phyloP scores from a whole-genome alignment of 1,140 invertebrate species.

The Sitobion miscanthi region DNA sequence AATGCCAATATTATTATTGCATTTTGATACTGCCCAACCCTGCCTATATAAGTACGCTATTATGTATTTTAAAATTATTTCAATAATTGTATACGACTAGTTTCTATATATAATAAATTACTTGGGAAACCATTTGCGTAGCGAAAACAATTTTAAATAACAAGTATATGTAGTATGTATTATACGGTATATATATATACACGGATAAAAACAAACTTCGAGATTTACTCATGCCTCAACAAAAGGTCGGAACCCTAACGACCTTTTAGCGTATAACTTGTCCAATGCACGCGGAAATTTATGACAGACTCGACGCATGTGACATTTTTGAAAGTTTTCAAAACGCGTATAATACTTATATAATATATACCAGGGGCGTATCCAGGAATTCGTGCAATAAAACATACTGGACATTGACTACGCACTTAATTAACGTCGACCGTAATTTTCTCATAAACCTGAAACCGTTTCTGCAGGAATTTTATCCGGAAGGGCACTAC shows the following conservation, averaged over 20 bases:
- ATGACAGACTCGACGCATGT: not conserved
- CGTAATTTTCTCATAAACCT: not conserved
- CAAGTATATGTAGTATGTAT: not conserved
- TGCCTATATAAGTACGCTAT: no score
- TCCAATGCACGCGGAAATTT: not conserved
- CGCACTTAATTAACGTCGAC: not conserved
- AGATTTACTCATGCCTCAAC: not conserved
- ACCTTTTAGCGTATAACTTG: not conserved
- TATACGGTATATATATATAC: not conserved
- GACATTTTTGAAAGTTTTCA: not conserved
- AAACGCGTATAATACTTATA: not conserved
- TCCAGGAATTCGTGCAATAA: not conserved
- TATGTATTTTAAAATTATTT: not conserved
- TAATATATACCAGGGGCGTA: not conserved
- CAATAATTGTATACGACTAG: not conserved
- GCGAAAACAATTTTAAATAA: not conserved
- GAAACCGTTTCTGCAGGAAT: slow-evolving; percentile 68
- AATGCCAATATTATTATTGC: no score
- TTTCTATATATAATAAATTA: not conserved
- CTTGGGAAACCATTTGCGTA: not conserved
- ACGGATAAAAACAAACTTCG: not conserved
- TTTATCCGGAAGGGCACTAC: slow-evolving; percentile 81
- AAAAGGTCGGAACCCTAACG: not conserved
- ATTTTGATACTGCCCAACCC: no score
- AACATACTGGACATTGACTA: not conserved